Evolutionary conservation across 1,140 invertebrate genomes (phyloP).

Genomic region (Drosophila erecta): DNA sequence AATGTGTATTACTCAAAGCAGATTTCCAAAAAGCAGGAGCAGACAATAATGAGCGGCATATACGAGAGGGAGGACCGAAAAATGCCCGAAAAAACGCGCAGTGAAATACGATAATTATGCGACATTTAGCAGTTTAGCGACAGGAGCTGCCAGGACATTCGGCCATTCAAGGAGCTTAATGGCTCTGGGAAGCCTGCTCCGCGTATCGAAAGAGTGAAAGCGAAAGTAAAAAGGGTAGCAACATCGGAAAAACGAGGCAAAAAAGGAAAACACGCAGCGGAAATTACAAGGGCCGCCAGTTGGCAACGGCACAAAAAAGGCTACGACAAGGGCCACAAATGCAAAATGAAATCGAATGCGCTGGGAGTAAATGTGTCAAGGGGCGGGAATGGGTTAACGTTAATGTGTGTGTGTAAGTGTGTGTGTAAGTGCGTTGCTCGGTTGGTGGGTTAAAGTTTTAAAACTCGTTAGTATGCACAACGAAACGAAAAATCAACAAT

Average conservation of each 20-base stretch:
- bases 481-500: conserved; percentile 83
- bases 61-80: conserved; percentile 13
- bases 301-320: conserved; percentile 51
- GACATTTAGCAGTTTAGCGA: conserved; percentile 79
- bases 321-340: conserved; percentile 60
- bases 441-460: conserved; percentile 59
- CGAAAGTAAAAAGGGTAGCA: conserved; percentile 66
- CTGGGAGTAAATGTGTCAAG: conserved; percentile 54
- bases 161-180: conserved; percentile 66
- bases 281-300: conserved; percentile 80
- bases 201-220: conserved; percentile 39
- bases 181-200: conserved; percentile 48
- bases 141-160: conserved; percentile 27
- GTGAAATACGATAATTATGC: conserved; percentile 82
- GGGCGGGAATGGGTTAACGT: conserved; percentile 47
- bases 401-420: conserved; percentile 44
- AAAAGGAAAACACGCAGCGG: conserved; percentile 55
- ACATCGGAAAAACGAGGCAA: conserved; percentile 18
- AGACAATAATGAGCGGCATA: conserved; percentile 74
- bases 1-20: conserved; percentile 22
- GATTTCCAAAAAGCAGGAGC: conserved; percentile 25
- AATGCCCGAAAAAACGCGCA: conserved; percentile 29
- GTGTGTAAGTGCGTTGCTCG: conserved; percentile 28
- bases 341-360: conserved; percentile 79
- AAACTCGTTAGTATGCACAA: conserved; percentile 79